Percentiles rank a stretch among this genome's conserved stretches.
phyloP scores from a whole-genome alignment of 2,113 vertebrate species.

The Semicossyphus pulcher region DNA sequence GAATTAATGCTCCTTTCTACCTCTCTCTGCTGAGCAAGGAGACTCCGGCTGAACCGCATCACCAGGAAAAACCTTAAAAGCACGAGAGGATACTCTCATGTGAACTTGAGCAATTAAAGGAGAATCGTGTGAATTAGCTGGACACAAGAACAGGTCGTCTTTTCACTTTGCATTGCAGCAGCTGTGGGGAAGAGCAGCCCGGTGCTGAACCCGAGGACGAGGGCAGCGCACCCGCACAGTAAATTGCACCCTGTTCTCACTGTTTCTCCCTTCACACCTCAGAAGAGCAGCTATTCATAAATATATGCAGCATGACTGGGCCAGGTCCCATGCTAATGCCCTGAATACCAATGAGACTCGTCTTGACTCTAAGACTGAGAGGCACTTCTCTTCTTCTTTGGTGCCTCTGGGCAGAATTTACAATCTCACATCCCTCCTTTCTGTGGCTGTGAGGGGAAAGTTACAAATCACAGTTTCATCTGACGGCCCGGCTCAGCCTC shows the following conservation, averaged over 20 bases:
- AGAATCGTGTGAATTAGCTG: conserved; percentile 8
- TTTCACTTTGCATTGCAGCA: conserved; percentile 19
- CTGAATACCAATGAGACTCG: conserved; percentile 66
- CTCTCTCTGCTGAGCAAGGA: conserved; percentile 62
- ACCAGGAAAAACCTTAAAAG: not conserved
- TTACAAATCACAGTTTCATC: conserved; percentile 67
- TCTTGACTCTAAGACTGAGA: conserved; percentile 22
- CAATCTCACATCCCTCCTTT: conserved; percentile 32
- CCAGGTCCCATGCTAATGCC: conserved; percentile 50
- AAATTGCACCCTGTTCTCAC: conserved; percentile 49
- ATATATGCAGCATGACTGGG: conserved; percentile 60
- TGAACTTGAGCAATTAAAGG: conserved; percentile 19
- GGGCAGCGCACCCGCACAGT: conserved; percentile 24
- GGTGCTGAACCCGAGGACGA: conserved; percentile 27
- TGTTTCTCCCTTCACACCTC: conserved; percentile 56
- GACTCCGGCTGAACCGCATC: conserved; percentile 32
- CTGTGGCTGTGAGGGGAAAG: conserved; percentile 57
- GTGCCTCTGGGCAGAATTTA: conserved; percentile 59
- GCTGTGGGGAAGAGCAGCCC: conserved; percentile 14
- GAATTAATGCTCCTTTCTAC: conserved; percentile 67
- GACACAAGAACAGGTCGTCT: not conserved
- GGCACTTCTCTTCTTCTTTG: conserved; percentile 48
- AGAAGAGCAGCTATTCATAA: conserved; percentile 61
- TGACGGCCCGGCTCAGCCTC: conserved; percentile 36
- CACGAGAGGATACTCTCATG: not conserved